Conservation (phyloP, 1,140 invertebrate genomes). For the Adoxophyes honmai region DNA sequence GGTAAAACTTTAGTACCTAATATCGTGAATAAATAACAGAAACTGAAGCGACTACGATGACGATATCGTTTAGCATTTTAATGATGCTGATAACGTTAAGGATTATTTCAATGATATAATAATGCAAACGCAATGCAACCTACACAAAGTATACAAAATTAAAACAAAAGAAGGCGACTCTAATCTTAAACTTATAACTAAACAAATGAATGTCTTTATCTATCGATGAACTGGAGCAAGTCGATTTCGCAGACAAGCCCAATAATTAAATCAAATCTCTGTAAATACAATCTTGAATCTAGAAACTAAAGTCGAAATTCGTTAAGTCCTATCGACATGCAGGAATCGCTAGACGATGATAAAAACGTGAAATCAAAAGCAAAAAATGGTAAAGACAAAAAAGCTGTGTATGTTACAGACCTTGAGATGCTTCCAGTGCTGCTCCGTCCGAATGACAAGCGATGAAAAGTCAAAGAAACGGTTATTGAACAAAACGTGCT, state of each 20-base stretch:
- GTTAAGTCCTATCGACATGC: neutral
- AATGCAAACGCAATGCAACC: too few relatives aligned
- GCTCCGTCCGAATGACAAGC: slow-evolving; percentile 65
- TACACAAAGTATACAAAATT: neutral
- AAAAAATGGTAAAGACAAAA: slow-evolving; percentile 15
- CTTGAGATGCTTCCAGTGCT: slow-evolving; percentile 91
- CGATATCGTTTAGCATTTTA: too few relatives aligned
- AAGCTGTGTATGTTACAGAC: slow-evolving; percentile 77
- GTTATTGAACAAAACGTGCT: slow-evolving; percentile 25
- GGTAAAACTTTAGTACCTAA: too few relatives aligned
- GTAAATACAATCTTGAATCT: neutral
- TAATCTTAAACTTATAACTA: neutral
- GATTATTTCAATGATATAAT: too few relatives aligned
- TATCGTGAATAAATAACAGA: too few relatives aligned
- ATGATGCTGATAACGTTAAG: too few relatives aligned
- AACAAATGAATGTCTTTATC: slow-evolving; percentile 7
- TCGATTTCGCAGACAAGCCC: neutral
- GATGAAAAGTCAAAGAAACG: slow-evolving; percentile 70
- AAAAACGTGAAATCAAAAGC: slow-evolving; percentile 1
- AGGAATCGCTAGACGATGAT: slow-evolving; percentile 1
- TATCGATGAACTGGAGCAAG: slow-evolving; percentile 1
- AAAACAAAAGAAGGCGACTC: slow-evolving; percentile 13
- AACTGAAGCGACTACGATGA: too few relatives aligned
- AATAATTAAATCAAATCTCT: neutral
- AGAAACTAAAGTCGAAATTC: neutral